Percentiles rank a stretch among this genome's conserved stretches.
Conservation (phyloP, 2,888 invertebrate species). For the Lordiphosa fenestrarum region DNA sequence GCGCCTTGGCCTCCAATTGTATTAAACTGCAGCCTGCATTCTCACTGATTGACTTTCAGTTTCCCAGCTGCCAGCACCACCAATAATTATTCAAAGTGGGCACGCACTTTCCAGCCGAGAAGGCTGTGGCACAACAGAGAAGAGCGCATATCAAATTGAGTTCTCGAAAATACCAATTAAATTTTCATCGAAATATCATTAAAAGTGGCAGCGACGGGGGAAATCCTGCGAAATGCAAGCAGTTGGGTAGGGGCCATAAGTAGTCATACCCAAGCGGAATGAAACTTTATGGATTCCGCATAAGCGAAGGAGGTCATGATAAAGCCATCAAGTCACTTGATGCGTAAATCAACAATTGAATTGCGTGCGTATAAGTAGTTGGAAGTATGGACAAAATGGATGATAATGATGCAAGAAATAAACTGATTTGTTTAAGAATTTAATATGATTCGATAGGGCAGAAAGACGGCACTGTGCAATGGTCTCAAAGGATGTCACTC, state of each 20-base stretch:
- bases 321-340: too few species aligned
- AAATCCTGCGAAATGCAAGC: not conserved
- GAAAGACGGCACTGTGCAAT: too few species aligned
- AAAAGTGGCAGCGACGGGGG: not conserved
- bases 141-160: constrained; percentile 30
- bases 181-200: constrained; percentile 12
- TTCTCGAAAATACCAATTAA: constrained; percentile 20
- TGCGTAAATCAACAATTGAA: not conserved
- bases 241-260: too few species aligned
- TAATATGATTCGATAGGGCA: too few species aligned
- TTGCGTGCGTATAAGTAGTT: not conserved
- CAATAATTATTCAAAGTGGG: constrained; percentile 51
- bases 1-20: constrained; percentile 66
- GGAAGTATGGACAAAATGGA: too few species aligned
- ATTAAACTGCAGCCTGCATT: constrained; percentile 57
- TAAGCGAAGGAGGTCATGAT: too few species aligned
- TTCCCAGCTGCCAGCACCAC: constrained; percentile 24
- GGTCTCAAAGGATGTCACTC: too few species aligned
- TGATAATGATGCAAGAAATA: too few species aligned
- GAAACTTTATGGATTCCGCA: too few species aligned
- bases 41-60: constrained; percentile 68
- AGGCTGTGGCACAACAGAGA: constrained; percentile 28
- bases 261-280: too few species aligned
- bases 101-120: constrained; percentile 19
- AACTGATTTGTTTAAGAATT: too few species aligned